phyloP scores from a whole-genome alignment of 2,797 vertebrate species.

The Pristis pectinata region DNA sequence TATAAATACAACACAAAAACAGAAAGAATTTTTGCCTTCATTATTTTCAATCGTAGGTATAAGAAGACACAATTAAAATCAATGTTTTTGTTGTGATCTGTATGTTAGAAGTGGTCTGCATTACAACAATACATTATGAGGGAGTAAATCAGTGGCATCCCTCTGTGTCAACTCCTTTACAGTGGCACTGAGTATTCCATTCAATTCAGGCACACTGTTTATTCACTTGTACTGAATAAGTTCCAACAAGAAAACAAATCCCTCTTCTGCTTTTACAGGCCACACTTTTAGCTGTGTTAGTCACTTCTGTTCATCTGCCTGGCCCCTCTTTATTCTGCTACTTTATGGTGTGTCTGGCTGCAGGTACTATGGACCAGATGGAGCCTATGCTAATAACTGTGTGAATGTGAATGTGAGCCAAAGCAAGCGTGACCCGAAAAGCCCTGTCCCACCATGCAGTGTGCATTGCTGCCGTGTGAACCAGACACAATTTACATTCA shows the following conservation, averaged over 20 bases:
- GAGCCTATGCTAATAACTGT: slow-evolving; percentile 56
- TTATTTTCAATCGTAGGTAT: background rate
- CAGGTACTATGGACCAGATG: slow-evolving; percentile 53
- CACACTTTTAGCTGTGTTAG: slow-evolving; percentile 1
- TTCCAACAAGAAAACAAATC: background rate
- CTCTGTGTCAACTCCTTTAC: background rate
- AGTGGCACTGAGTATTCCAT: background rate
- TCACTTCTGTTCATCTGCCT: slow-evolving; percentile 21
- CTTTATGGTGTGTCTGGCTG: slow-evolving; percentile 16
- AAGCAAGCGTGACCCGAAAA: slow-evolving; percentile 51
- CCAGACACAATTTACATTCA: slow-evolving; percentile 44
- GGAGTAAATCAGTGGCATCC: background rate
- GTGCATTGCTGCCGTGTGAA: slow-evolving; percentile 44
- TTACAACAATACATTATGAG: background rate
- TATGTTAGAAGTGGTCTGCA: background rate
- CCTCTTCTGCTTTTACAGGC: slow-evolving; percentile 23
- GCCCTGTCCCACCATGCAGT: slow-evolving; percentile 47
- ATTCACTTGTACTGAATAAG: background rate
- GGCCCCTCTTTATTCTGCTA: slow-evolving; percentile 17
- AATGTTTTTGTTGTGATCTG: too few species aligned
- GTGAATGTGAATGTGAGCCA: slow-evolving; percentile 53
- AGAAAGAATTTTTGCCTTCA: background rate
- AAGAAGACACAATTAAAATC: background rate
- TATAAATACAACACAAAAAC: too few species aligned
- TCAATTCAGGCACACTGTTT: background rate